Percentiles rank a stretch among this genome's conserved stretches.
Conservation (phyloP, 2,888 invertebrate genomes). For the Neuroscelio doddi region DNA sequence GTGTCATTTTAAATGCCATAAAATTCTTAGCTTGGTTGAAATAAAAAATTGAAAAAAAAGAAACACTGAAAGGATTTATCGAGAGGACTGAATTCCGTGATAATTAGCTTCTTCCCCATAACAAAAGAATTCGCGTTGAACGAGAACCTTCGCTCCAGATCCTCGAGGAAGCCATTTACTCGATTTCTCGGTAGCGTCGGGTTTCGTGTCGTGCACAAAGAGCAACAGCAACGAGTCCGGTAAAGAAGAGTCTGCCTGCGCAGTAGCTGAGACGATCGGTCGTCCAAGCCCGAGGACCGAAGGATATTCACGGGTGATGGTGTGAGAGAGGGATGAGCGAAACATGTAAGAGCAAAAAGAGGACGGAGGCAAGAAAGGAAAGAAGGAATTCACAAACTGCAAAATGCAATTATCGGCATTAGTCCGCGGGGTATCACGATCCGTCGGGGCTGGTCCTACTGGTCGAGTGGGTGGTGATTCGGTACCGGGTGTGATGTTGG, state of each 20-base stretch:
- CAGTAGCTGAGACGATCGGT: constrained; percentile 30
- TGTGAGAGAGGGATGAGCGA: constrained; percentile 37
- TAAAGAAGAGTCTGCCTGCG: constrained; percentile 23
- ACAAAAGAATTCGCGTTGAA: constrained; percentile 41
- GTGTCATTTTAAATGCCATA: constrained; percentile 1
- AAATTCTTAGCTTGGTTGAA: not conserved
- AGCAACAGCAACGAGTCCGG: constrained; percentile 33
- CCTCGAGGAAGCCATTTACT: constrained; percentile 37
- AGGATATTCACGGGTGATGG: constrained; percentile 32
- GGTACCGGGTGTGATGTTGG: constrained; percentile 59
- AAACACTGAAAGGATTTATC: constrained; percentile 21
- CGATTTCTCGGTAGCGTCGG: constrained; percentile 47
- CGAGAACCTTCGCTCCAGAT: constrained; percentile 31
- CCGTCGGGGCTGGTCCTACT: constrained; percentile 56
- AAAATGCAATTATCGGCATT: constrained; percentile 71
- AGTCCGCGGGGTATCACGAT: constrained; percentile 71
- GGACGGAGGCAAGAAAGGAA: constrained; percentile 56
- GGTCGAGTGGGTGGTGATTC: constrained; percentile 54
- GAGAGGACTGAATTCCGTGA: constrained; percentile 23
- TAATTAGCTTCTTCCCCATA: constrained; percentile 39
- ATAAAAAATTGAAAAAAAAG: constrained; percentile 9
- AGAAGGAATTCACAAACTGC: constrained; percentile 69
- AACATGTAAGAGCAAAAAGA: constrained; percentile 46
- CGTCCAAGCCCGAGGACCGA: constrained; percentile 31
- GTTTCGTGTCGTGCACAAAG: constrained; percentile 48